Evolutionary conservation across 1,140 invertebrate species (phyloP).

Genomic region (Megathymus violae): DNA sequence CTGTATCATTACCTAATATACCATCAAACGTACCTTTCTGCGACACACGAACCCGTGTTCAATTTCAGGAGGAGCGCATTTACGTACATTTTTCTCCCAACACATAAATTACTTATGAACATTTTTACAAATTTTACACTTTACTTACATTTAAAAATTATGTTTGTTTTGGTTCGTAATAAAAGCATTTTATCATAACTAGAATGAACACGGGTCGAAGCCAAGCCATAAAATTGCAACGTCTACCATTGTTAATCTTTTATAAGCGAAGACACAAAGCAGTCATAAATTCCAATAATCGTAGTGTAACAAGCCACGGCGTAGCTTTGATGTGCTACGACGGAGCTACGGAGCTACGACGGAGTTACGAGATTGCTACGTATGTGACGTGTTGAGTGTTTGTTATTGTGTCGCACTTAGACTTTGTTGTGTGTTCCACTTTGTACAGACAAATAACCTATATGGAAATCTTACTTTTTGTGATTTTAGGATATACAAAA

Average conservation of each 20-base stretch:
- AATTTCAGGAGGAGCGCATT: too few relatives aligned
- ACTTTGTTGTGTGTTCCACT: slow-evolving; percentile 16
- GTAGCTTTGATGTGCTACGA: slow-evolving; percentile 1
- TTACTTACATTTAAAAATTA: too few relatives aligned
- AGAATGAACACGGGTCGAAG: neutral
- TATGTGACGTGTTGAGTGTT: slow-evolving; percentile 24
- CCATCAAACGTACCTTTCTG: too few relatives aligned
- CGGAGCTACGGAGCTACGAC: neutral
- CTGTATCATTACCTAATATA: too few relatives aligned
- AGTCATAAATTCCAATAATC: neutral
- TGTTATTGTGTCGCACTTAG: slow-evolving; percentile 20
- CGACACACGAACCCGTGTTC: too few relatives aligned
- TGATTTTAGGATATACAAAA: too few relatives aligned
- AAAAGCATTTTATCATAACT: neutral
- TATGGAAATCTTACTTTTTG: neutral
- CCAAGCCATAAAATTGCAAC: neutral
- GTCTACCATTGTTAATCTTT: neutral
- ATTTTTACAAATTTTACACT: too few relatives aligned
- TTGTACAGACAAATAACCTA: slow-evolving; percentile 13
- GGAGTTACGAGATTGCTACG: slow-evolving; percentile 23
- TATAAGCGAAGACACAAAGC: neutral
- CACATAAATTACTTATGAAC: too few relatives aligned
- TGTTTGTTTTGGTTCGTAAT: too few relatives aligned
- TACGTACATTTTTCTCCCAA: too few relatives aligned
- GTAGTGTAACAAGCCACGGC: neutral